These are phyloP conservation scores for Lordiphosa clarofinis DNA, from an alignment of 1,140 invertebrate genomes.

Conservation along the genomic window DNA sequence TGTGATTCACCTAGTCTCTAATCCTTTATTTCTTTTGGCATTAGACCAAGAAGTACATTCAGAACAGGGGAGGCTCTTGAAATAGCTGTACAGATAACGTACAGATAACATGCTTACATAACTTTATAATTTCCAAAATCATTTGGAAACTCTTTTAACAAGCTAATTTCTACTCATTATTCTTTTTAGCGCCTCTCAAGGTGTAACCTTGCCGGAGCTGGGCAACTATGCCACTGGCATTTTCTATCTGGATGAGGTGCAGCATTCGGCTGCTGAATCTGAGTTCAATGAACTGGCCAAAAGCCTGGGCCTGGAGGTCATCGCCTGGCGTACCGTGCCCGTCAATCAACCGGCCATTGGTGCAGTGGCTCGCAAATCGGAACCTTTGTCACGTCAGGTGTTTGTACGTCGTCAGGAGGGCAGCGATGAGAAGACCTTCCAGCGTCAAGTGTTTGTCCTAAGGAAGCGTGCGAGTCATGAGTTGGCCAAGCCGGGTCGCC, in stretches of 20 bases:
- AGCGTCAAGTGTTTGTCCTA: slow-evolving; percentile 91
- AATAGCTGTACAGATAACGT: no score
- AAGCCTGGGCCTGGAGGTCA: slow-evolving; percentile 88
- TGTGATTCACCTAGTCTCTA: no score
- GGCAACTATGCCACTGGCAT: slow-evolving; percentile 98
- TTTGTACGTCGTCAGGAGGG: slow-evolving; percentile 85
- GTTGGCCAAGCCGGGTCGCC: slow-evolving; percentile 88
- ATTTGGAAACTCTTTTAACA: no score
- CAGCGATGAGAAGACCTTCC: slow-evolving; percentile 83
- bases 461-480: slow-evolving; percentile 95
- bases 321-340: slow-evolving; percentile 96
- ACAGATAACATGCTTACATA: no score
- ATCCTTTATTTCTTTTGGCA: no score
- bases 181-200: slow-evolving; percentile 84
- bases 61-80: no score
- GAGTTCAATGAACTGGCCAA: slow-evolving; percentile 90
- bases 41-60: no score
- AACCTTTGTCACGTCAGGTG: slow-evolving; percentile 97
- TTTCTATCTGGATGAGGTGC: slow-evolving; percentile 93
- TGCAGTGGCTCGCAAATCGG: slow-evolving; percentile 92
- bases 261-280: slow-evolving; percentile 89
- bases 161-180: background rate
- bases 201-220: slow-evolving; percentile 89
- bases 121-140: no score
- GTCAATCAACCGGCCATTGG: slow-evolving; percentile 92